phyloP scores from a whole-genome alignment of 2,113 vertebrate genomes.

The Ammodytes dubius region DNA sequence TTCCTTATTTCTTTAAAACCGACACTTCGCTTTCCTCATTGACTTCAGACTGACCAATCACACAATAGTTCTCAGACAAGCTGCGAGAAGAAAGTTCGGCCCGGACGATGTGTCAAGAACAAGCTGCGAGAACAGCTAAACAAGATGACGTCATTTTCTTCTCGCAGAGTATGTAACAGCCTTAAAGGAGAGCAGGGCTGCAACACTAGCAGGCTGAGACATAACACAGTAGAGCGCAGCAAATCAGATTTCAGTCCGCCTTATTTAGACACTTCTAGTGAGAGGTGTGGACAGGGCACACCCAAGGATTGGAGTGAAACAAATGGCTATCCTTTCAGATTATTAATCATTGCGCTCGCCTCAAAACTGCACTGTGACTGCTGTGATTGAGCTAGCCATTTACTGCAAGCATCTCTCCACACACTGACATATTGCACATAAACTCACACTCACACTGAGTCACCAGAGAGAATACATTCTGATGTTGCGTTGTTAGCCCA shows the following conservation, averaged over 20 bases:
- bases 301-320: background rate
- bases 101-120: no score
- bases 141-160: no score
- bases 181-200: no score
- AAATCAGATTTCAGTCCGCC: background rate
- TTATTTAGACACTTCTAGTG: background rate
- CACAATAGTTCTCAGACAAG: no score
- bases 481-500: no score
- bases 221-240: background rate
- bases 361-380: constrained; percentile 30
- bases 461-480: no score
- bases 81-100: no score
- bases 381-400: background rate
- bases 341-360: background rate
- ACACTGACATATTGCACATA: constrained; percentile 1
- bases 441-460: constrained; percentile 4
- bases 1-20: no score
- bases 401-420: constrained; percentile 11
- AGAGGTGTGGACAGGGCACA: background rate
- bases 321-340: background rate
- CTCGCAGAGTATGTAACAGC: no score
- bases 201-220: background rate
- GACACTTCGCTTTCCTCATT: no score
- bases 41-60: no score
- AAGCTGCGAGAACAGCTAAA: no score